Conservation (phyloP, 1,140 invertebrate species). For the Caenorhabditis latens region DNA sequence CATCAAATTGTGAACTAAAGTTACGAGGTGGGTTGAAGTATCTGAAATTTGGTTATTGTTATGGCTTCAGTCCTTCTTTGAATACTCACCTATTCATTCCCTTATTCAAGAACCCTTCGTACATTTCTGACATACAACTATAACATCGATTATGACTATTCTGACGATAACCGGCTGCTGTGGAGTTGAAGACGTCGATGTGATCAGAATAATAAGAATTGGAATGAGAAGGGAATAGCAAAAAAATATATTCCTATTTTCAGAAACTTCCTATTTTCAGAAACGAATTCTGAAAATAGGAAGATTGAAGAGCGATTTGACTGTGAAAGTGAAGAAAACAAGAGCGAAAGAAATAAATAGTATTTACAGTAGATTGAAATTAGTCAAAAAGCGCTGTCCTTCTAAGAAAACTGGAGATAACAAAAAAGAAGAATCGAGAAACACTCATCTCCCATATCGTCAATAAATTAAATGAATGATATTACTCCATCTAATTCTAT, state of each 20-base stretch:
- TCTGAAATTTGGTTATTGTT: neutral
- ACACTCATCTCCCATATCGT: neutral
- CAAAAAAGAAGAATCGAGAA: neutral
- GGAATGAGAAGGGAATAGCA: slow-evolving; percentile 2
- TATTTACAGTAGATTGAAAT: too few species aligned
- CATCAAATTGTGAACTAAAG: slow-evolving; percentile 67
- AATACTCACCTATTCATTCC: slow-evolving; percentile 55
- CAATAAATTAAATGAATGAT: slow-evolving; percentile 12
- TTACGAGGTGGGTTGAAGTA: slow-evolving; percentile 64
- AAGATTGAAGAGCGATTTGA: too few species aligned
- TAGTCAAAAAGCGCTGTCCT: too few species aligned
- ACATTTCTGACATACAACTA: slow-evolving; percentile 62
- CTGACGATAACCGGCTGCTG: slow-evolving; percentile 5
- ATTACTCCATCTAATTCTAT: slow-evolving; percentile 12
- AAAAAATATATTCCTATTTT: too few species aligned
- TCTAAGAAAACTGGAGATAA: neutral
- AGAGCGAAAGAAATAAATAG: too few species aligned
- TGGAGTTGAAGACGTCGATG: neutral
- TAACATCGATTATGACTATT: slow-evolving; percentile 62
- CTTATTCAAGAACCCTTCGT: slow-evolving; percentile 58
- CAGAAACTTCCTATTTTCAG: too few species aligned
- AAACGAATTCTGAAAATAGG: too few species aligned
- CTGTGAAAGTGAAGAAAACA: too few species aligned
- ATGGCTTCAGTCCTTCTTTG: neutral
- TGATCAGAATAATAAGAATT: neutral